These are phyloP conservation scores for Mycogona germanica DNA, from an alignment of 2,888 invertebrate genomes.

Conservation along the genomic window DNA sequence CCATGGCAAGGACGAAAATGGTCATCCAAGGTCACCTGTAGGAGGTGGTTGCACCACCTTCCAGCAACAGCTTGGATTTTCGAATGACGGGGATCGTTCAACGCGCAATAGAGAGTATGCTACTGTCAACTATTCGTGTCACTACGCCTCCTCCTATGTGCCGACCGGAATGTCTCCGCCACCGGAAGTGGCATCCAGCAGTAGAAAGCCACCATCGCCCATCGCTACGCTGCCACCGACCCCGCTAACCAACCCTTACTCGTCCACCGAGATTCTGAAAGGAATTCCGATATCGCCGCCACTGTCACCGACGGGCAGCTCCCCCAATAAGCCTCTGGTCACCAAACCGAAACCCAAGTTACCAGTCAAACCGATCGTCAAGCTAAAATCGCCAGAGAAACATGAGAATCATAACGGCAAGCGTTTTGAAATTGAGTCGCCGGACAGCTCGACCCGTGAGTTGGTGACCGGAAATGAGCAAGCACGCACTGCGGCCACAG, in stretches of 20 bases:
- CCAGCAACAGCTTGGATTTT: too few relatives aligned
- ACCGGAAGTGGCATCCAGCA: background rate
- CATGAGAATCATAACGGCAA: background rate
- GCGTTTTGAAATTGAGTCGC: background rate
- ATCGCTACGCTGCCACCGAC: constrained; percentile 3
- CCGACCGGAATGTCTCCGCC: background rate
- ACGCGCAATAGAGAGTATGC: constrained; percentile 11
- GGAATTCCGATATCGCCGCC: constrained; percentile 11
- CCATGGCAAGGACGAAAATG: background rate
- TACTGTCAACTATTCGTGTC: constrained; percentile 11
- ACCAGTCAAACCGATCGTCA: constrained; percentile 25
- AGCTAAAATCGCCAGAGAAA: constrained; percentile 4
- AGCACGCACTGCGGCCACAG: background rate
- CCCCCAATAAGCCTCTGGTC: background rate
- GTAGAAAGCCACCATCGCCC: background rate
- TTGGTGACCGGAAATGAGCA: constrained; percentile 6
- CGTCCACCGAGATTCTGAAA: constrained; percentile 16
- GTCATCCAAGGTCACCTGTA: too few relatives aligned
- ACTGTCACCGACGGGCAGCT: background rate
- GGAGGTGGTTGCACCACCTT: too few relatives aligned
- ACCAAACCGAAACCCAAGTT: constrained; percentile 26
- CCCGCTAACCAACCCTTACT: constrained; percentile 15
- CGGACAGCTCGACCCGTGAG: background rate
- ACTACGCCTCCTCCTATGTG: constrained; percentile 13
- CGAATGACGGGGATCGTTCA: too few relatives aligned